These are phyloP conservation scores for Phalloptychus januarius DNA, from an alignment of 2,797 vertebrate genomes.

Conservation along the genomic window DNA sequence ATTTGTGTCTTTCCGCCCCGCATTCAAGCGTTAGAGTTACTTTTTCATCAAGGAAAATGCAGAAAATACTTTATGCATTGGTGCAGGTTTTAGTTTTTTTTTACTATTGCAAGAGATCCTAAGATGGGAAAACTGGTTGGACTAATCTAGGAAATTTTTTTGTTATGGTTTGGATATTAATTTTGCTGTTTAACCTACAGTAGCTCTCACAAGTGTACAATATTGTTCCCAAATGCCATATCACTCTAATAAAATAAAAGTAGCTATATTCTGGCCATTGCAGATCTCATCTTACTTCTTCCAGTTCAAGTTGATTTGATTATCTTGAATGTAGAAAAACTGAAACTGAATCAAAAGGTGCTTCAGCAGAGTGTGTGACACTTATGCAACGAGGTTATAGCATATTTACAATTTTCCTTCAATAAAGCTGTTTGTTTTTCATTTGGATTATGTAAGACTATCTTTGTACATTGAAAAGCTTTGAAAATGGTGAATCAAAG, in stretches of 20 bases:
- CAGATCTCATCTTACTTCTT: background rate
- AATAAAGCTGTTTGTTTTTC: background rate
- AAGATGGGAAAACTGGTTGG: background rate
- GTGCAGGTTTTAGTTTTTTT: background rate
- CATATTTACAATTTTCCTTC: background rate
- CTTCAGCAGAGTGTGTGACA: background rate
- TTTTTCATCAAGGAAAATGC: conserved; percentile 1
- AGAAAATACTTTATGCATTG: background rate
- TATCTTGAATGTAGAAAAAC: background rate
- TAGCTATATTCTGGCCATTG: too few relatives aligned
- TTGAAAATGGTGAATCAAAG: background rate
- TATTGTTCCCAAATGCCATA: background rate
- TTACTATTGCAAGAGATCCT: background rate
- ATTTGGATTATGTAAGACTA: background rate
- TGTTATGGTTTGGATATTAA: background rate
- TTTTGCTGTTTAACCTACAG: background rate
- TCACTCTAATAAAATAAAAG: background rate
- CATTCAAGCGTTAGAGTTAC: background rate
- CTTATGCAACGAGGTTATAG: background rate
- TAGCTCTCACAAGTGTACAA: background rate
- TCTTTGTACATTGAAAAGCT: background rate
- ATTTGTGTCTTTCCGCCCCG: background rate
- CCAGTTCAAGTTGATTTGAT: background rate
- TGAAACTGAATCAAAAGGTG: background rate
- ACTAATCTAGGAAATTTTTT: background rate